phyloP scores from a whole-genome alignment of 2,888 invertebrate genomes.

The Pseudoips prasinana region DNA sequence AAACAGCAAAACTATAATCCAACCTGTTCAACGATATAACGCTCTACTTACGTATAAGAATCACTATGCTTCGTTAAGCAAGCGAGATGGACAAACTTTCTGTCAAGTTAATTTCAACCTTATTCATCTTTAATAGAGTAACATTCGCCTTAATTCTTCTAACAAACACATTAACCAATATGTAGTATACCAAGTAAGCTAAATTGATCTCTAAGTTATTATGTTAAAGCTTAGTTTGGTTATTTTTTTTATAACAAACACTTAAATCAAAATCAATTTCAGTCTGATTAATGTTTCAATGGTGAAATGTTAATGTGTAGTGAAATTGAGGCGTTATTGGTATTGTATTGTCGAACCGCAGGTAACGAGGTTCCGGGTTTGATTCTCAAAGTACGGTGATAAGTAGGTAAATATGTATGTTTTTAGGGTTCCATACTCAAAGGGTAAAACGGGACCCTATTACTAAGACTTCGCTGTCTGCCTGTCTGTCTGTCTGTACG shows the following conservation, averaged over 20 bases:
- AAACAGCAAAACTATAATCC: neutral
- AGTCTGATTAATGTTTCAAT: conserved; percentile 14
- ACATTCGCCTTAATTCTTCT: too few relatives aligned
- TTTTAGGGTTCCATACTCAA: too few relatives aligned
- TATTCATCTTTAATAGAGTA: too few relatives aligned
- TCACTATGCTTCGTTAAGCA: conserved; percentile 37
- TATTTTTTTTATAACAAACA: conserved; percentile 9
- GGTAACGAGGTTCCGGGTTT: too few relatives aligned
- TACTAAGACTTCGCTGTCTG: too few relatives aligned
- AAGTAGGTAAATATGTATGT: too few relatives aligned
- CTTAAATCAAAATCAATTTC: conserved; percentile 23
- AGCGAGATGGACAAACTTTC: conserved; percentile 4
- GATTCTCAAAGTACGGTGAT: too few relatives aligned
- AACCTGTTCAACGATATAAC: conserved; percentile 15
- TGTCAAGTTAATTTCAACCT: conserved; percentile 13
- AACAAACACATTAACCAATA: too few relatives aligned
- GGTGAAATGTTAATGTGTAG: conserved; percentile 20
- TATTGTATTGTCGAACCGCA: neutral
- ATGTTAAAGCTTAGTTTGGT: conserved; percentile 7
- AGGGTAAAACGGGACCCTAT: too few relatives aligned
- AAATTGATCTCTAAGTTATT: too few relatives aligned
- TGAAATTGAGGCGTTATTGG: neutral
- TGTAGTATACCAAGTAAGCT: too few relatives aligned
- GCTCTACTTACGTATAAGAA: conserved; percentile 41
- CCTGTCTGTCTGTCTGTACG: too few relatives aligned